A percentile compares a stretch with the other conserved stretches of the same genome.
Conservation (phyloP, 2,888 invertebrate genomes). For the Venusia cambrica region DNA sequence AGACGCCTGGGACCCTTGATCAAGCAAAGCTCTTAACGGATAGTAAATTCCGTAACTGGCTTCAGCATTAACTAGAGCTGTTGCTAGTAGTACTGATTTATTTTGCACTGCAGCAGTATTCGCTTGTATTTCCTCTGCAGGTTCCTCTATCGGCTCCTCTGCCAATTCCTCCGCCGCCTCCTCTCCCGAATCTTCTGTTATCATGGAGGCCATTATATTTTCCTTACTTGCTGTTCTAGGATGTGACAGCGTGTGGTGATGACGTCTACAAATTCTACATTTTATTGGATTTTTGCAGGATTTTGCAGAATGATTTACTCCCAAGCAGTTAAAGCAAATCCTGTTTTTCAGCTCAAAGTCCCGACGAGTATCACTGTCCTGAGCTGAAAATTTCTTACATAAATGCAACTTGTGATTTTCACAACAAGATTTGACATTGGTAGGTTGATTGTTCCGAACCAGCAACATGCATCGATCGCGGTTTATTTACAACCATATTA, state of each 20-base stretch:
- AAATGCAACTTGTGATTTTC: conserved; percentile 3
- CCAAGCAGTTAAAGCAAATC: conserved; percentile 11
- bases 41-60: neutral
- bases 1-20: conserved; percentile 19
- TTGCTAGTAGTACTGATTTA: conserved; percentile 4
- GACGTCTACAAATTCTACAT: conserved; percentile 1
- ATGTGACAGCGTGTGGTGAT: conserved; percentile 16
- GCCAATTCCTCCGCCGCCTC: neutral
- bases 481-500: neutral
- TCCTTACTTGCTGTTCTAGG: conserved; percentile 6
- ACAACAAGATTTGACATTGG: conserved; percentile 3
- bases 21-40: conserved; percentile 8
- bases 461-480: conserved; percentile 3
- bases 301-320: conserved; percentile 9
- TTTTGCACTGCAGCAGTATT: conserved; percentile 1
- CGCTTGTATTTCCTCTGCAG: conserved; percentile 1
- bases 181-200: conserved; percentile 3
- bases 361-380: conserved; percentile 3
- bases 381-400: conserved; percentile 5
- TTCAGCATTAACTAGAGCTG: conserved; percentile 1
- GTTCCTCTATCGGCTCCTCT: conserved; percentile 1
- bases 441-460: neutral
- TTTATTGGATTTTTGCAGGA: neutral
- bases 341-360: conserved; percentile 1
- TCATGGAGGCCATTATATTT: neutral